Percentiles rank a stretch among this genome's conserved stretches.
These are phyloP conservation scores for Camponotus vicinus DNA, from an alignment of 1,140 invertebrate species.

Conservation along the genomic window DNA sequence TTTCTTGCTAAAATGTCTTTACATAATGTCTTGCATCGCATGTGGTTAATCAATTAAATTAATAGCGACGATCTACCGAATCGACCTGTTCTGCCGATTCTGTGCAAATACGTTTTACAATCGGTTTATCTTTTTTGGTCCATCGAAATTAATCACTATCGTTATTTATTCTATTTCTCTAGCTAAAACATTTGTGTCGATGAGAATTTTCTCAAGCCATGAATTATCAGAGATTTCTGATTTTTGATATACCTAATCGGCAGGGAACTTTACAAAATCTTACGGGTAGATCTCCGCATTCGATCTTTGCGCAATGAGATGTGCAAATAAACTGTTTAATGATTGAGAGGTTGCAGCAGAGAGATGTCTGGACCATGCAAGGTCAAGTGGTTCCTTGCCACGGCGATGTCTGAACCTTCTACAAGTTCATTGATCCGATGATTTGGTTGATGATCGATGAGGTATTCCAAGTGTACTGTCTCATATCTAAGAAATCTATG, in stretches of 20 bases:
- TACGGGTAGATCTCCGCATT: not conserved
- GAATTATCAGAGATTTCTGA: not conserved
- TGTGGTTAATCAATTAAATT: constrained; percentile 95
- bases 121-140: constrained; percentile 93
- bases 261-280: not conserved
- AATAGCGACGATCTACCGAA: constrained; percentile 98
- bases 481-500: constrained; percentile 18
- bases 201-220: not conserved
- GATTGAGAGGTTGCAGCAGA: constrained; percentile 39
- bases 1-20: constrained; percentile 95
- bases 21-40: constrained; percentile 90
- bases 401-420: constrained; percentile 53
- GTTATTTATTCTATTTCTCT: constrained; percentile 98
- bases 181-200: no score
- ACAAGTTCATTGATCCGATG: constrained; percentile 24
- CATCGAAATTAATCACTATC: constrained; percentile 99
- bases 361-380: constrained; percentile 50
- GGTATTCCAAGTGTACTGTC: constrained; percentile 1
- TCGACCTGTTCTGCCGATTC: constrained; percentile 97
- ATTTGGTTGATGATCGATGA: constrained; percentile 50
- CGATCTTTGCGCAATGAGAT: constrained; percentile 20
- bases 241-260: not conserved
- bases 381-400: constrained; percentile 49
- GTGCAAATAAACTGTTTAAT: constrained; percentile 52
- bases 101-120: constrained; percentile 98